These are phyloP conservation scores for Rhagonycha lutea DNA, from an alignment of 2,888 invertebrate species.

Conservation along the genomic window DNA sequence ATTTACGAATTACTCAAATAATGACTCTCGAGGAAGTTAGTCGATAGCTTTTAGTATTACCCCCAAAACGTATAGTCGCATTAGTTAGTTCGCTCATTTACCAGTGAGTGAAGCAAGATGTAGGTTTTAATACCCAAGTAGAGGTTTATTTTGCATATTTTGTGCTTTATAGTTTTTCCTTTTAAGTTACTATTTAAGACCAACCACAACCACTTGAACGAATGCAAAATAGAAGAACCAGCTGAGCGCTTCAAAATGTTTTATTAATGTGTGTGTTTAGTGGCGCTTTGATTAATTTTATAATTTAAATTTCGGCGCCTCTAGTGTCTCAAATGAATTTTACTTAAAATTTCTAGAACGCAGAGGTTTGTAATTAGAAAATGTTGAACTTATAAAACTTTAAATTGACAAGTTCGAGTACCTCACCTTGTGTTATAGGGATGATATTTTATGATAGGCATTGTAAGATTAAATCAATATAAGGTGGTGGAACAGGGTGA, in stretches of 20 bases:
- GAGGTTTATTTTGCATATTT: constrained; percentile 15
- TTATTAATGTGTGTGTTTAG: constrained; percentile 21
- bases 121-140: not conserved
- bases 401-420: constrained; percentile 6
- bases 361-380: constrained; percentile 1
- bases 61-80: constrained; percentile 5
- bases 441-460: not conserved
- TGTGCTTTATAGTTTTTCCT: constrained; percentile 6
- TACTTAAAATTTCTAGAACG: not conserved
- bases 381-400: constrained; percentile 6
- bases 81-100: not conserved
- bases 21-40: not conserved
- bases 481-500: not conserved
- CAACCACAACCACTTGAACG: not conserved
- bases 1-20: not conserved
- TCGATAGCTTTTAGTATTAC: not conserved
- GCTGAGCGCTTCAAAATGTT: constrained; percentile 7
- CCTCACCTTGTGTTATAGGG: not conserved
- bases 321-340: constrained; percentile 6
- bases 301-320: constrained; percentile 15
- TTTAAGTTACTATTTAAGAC: not conserved
- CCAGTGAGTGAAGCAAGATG: not conserved
- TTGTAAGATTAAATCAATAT: not conserved
- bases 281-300: constrained; percentile 18
- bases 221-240: not conserved